Evolutionary conservation across 2,797 vertebrate genomes (phyloP), one percentile per base, ranked within the genome.

Genomic region (Salmo trutta): DNA sequence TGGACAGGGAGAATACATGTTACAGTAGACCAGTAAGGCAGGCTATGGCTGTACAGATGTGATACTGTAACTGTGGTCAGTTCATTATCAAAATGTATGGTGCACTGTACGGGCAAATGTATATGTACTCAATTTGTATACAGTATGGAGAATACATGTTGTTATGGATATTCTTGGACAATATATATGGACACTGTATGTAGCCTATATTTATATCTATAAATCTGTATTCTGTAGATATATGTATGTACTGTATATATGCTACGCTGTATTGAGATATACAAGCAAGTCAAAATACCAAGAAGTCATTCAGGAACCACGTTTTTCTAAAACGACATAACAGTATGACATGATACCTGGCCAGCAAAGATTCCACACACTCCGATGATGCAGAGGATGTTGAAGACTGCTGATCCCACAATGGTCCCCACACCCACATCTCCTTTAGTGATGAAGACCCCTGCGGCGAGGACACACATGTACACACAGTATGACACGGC

Each of bases 401-500:
- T 98, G 91, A 98, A 98, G 65, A 98, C 97, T 0, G 97, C 97
- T 0, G 97, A 98, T 75, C 97, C 97, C 77, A 98, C 97, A 0
- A 98, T 98, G 84, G 97, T 98, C 71, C 97, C 97, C 41, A 98
- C 96, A 0, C 97, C 97, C 5, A 98, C 97, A 0, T 98, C 97
- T 29, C 97, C 97, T 89, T 97, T 97, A 71, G 97, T 98, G 89
- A 98, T 95, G 90, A 98, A 98, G 82, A 98, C 97, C 5, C 97
- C 97, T 98, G 93, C 41, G 64, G 51, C 77, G 77, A 79, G 27
- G 82, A 70, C 5, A 79, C 77, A 64, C 65, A 65, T 33, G 59
- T 16, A 66, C 36, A 65, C 16, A 78, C 59, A 27, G 15, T 52
- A 73, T 56, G 76, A 56, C 41, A 64, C 19, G 17, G 19, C 19